Conservation (phyloP, 2,113 vertebrate species). For the Andinoacara biseriatus region DNA sequence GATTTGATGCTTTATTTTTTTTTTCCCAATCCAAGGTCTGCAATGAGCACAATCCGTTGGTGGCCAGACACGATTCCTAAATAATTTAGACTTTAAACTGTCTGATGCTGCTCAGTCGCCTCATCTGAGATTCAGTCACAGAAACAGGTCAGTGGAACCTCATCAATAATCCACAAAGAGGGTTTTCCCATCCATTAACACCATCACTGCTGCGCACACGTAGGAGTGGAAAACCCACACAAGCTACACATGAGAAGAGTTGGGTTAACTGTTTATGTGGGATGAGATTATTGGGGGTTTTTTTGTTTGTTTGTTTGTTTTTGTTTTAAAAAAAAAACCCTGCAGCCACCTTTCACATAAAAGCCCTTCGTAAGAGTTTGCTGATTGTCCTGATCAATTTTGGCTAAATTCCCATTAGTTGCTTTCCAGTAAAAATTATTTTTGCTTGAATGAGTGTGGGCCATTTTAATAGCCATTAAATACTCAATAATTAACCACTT, state of each 20-base stretch:
- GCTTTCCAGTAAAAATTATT: neutral
- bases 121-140: conserved; percentile 61
- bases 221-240: neutral
- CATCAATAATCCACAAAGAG: conserved; percentile 60
- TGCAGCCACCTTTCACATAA: neutral
- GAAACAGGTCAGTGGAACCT: conserved; percentile 48
- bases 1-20: conserved; percentile 1
- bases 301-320: neutral
- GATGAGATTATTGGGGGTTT: neutral
- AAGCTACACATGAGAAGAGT: neutral
- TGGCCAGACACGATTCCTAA: conserved; percentile 36
- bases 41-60: neutral
- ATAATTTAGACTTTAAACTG: conserved; percentile 56
- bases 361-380: neutral
- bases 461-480: neutral
- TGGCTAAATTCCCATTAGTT: neutral
- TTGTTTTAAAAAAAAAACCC: neutral
- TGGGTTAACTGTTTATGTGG: neutral
- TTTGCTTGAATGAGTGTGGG: neutral
- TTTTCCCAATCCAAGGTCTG: conserved; percentile 27
- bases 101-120: conserved; percentile 35
- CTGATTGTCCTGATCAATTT: neutral
- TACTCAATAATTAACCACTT: neutral
- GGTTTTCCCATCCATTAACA: conserved; percentile 53
- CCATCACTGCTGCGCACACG: conserved; percentile 2